These are phyloP conservation scores for Florisuga fusca DNA, from an alignment of 2,797 vertebrate species.

Conservation along the genomic window DNA sequence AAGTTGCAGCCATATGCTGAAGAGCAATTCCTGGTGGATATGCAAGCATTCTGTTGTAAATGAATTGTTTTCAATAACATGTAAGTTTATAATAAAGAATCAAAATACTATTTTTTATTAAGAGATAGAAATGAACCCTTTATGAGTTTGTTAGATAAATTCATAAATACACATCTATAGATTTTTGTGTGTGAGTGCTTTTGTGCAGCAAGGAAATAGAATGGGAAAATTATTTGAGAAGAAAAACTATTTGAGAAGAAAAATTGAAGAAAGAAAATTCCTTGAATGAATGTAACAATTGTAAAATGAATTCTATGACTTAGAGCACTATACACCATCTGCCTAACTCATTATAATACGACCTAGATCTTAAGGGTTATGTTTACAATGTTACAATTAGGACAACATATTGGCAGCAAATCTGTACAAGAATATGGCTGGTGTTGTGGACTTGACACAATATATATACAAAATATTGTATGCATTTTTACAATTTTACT, in stretches of 20 bases:
- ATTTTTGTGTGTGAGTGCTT: not conserved
- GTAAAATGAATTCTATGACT: not conserved
- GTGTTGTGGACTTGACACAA: not conserved
- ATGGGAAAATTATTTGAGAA: not conserved
- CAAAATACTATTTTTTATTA: not conserved
- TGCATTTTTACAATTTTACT: not conserved
- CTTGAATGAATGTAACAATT: not conserved
- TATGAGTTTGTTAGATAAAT: not conserved
- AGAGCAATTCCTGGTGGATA: not conserved
- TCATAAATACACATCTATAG: not conserved
- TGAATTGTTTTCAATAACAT: not conserved
- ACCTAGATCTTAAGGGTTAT: not conserved
- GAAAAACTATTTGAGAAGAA: not conserved
- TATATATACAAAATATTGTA: too few relatives aligned
- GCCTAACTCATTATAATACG: not conserved
- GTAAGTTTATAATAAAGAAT: not conserved
- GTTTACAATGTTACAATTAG: not conserved
- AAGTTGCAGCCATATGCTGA: not conserved
- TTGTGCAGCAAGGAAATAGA: not conserved
- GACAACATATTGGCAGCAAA: not conserved
- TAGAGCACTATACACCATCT: not conserved
- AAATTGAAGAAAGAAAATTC: not conserved
- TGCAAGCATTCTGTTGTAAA: not conserved
- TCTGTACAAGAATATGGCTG: not conserved
- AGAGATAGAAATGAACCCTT: not conserved